Evolutionary conservation across 2,888 invertebrate genomes (phyloP), one percentile per base, ranked within the genome.

Genomic region (Cheilosia impressa): DNA sequence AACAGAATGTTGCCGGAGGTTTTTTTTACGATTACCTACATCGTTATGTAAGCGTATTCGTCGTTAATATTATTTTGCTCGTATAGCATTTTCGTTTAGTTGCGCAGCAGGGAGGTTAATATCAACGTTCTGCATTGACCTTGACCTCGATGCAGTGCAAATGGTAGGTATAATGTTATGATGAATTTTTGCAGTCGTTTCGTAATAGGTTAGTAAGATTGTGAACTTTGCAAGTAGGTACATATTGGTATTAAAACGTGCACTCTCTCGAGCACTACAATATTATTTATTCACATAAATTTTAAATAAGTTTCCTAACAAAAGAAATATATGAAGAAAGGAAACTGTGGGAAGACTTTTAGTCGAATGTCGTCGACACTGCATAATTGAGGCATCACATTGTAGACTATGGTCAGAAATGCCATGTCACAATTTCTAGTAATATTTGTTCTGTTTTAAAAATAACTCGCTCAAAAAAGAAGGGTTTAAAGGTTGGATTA

Each of bases 121-220:
- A 82, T 47, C 77, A 72, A 77, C 60, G 77, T 71, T 77, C 82
- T 82, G 77, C 60, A 63, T 66, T 66, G 60, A 72, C 82, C 77
- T 77, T 72, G 60, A 82, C 82, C 77, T 66, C 60, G 82, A 57
- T 82, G 72, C 22, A 52, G 52, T 24, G n/a, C 24, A 24, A 5
- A 27, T 13, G 22, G 50, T 50, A 24, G 4, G 24, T 52, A 5
- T 52, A 13, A 13, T 52, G 13, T 15, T 22, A 24, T 15, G 24
- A 24, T 13, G 4, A 5, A 10, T 15, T 52, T 45, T 15, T 24
- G 52, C 15, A 17, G 47, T 17, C 17, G 9, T 47, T 19, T 45
- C 17, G 13, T 6, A n/a, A 45, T n/a, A 45, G 45, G n/a, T n/a
- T n/a, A 43, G n/a, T 6, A 43, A 6, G n/a, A 17, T 45, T 45